phyloP scores from a whole-genome alignment of 2,113 vertebrate genomes.

The Eptesicus fuscus region DNA sequence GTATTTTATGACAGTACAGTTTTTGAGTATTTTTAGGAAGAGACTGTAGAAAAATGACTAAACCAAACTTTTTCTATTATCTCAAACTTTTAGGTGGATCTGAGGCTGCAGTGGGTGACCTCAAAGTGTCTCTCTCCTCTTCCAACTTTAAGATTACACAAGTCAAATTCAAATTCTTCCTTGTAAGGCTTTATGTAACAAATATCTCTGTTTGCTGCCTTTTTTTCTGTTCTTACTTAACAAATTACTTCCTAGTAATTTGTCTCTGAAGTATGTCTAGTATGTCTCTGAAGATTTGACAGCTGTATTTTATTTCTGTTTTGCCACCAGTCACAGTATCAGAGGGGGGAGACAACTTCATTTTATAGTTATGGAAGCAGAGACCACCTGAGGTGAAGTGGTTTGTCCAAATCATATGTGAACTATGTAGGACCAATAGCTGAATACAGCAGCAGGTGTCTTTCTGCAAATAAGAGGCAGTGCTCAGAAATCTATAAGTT shows the following conservation, averaged over 20 bases:
- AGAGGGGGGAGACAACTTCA: neutral
- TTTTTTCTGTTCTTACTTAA: neutral
- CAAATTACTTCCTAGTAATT: neutral
- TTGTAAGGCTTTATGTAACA: neutral
- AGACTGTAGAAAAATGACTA: neutral
- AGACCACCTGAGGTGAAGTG: neutral
- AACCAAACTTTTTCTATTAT: neutral
- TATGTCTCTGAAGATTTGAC: neutral
- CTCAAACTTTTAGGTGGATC: neutral
- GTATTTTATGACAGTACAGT: neutral
- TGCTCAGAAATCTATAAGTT: neutral
- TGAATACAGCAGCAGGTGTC: neutral
- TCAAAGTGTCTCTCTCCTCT: neutral
- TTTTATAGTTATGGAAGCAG: neutral
- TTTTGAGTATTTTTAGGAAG: constrained; percentile 19
- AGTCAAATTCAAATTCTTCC: neutral
- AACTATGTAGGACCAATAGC: neutral
- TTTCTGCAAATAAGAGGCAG: neutral
- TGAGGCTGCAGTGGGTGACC: neutral
- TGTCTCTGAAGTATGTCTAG: no score
- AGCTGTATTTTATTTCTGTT: constrained; percentile 11
- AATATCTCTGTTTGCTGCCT: neutral
- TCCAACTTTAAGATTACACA: neutral
- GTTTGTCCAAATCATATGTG: neutral
- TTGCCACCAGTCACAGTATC: neutral